Evolutionary conservation across 2,888 invertebrate genomes (phyloP), one percentile per base, ranked within the genome.

Genomic region (Cremastinae sp.): DNA sequence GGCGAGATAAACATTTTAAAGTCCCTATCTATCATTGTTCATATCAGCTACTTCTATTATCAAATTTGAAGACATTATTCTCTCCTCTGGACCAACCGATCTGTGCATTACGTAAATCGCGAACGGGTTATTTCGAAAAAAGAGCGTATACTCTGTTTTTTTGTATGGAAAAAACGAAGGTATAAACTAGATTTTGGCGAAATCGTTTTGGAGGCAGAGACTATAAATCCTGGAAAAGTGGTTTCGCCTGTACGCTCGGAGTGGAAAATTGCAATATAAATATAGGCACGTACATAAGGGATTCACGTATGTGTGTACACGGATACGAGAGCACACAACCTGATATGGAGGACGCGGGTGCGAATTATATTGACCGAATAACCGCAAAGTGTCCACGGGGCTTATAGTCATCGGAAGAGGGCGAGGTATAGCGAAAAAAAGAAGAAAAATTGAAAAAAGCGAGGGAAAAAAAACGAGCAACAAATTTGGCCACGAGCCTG

Each of bases 401-500:
- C 66, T 66, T 20, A 53, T 53, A 66, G 28, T 65, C 56, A 56
- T 18, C 58, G 74, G 49, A 36, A n/a, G 58, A n/a, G 56, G 56
- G 45, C 18, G 43, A 36, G 41, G 14, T 41, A n/a, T n/a, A 62
- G 54, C 20, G 34, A 56, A 3, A 73, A 65, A 59, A 10, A 16
- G 2, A 47, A 54, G 54, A 61, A 64, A 51, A 41, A 3, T 14
- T 20, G 43, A 58, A 59, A 43, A 59, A 16, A 16, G 34, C 14
- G 12, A 14, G 45, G 3, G 12, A 61, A 18, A 45, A 59, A 61
- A 61, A 61, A 66, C 41, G 38, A 38, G 61, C 77, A 84, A 87
- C 85, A 86, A 83, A 83, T 84, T 86, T 87, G 86, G 87, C 87
- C 79, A 69, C 75, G 75, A 75, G 84, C 85, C 85, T 82, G 79